Evolutionary conservation across 2,888 invertebrate genomes (phyloP).

Genomic region (Hemicrepidius hirtus): DNA sequence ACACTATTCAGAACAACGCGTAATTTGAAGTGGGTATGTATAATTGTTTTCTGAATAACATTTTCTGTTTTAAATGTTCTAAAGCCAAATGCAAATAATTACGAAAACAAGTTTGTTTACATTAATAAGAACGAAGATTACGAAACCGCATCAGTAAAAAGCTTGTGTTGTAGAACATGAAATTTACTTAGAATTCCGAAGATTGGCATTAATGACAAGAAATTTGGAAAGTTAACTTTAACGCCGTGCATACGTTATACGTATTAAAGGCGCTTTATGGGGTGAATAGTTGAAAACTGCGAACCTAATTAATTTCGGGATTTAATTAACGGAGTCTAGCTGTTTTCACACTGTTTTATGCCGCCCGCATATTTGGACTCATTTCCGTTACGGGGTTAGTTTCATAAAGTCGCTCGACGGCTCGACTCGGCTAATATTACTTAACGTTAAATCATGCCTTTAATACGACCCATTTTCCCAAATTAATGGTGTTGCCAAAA

Average conservation of each 20-base stretch:
- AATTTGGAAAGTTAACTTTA: slow-evolving; percentile 54
- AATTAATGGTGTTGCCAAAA: slow-evolving; percentile 37
- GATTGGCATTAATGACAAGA: slow-evolving; percentile 50
- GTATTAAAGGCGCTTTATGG: slow-evolving; percentile 58
- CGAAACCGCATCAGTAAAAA: slow-evolving; percentile 40
- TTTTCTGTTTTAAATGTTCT: slow-evolving; percentile 43
- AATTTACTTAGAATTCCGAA: slow-evolving; percentile 38
- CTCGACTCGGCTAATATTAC: slow-evolving; percentile 45
- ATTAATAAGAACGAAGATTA: slow-evolving; percentile 41
- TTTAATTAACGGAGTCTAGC: slow-evolving; percentile 64
- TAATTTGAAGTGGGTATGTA: slow-evolving; percentile 33
- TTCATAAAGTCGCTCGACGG: slow-evolving; percentile 45
- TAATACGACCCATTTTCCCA: slow-evolving; percentile 25
- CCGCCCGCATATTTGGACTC: slow-evolving; percentile 54
- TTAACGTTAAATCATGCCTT: slow-evolving; percentile 45
- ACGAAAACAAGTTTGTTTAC: slow-evolving; percentile 33
- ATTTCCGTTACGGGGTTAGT: slow-evolving; percentile 49
- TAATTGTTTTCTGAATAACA: slow-evolving; percentile 45
- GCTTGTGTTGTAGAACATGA: slow-evolving; percentile 39
- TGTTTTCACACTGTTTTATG: slow-evolving; percentile 61
- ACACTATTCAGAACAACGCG: slow-evolving; percentile 36
- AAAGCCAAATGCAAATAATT: slow-evolving; percentile 33
- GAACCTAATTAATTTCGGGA: slow-evolving; percentile 65
- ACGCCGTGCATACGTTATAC: slow-evolving; percentile 56
- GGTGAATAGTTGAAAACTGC: slow-evolving; percentile 63